Percentiles rank a stretch among this genome's conserved stretches.
Conservation (phyloP, 2,888 invertebrate genomes). For the Ophioninae sp. region DNA sequence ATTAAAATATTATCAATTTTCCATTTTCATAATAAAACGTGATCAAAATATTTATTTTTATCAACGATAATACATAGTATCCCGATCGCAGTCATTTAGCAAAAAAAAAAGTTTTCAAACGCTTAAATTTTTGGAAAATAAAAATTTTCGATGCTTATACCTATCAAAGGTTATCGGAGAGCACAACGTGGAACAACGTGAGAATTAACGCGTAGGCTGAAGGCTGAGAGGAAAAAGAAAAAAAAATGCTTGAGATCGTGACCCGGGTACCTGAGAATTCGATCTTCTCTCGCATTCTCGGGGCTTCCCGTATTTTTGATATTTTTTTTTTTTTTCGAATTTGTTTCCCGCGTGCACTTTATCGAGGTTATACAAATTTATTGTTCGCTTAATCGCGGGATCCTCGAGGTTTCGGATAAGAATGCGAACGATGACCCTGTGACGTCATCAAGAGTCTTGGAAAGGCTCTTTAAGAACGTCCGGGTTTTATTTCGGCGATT, state of each 20-base stretch:
- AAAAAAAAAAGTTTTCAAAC: not conserved
- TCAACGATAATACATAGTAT: too few species aligned
- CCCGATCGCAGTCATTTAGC: not conserved
- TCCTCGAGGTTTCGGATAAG: conserved; percentile 14
- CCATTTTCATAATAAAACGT: too few species aligned
- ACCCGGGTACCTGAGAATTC: conserved; percentile 31
- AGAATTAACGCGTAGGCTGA: conserved; percentile 39
- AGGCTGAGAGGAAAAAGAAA: conserved; percentile 3
- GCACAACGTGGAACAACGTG: conserved; percentile 12
- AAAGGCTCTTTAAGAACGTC: conserved; percentile 21
- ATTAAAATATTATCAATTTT: too few species aligned
- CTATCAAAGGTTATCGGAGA: conserved; percentile 13
- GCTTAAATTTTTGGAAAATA: not conserved
- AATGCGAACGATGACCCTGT: conserved; percentile 50
- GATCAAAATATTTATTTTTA: not conserved
- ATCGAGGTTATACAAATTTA: conserved; percentile 49
- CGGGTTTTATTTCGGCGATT: conserved; percentile 2
- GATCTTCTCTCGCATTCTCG: conserved; percentile 26
- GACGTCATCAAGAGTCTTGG: conserved; percentile 25
- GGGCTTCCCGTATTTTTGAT: conserved; percentile 43
- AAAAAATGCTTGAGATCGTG: conserved; percentile 22
- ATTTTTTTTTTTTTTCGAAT: conserved; percentile 49
- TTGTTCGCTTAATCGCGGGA: conserved; percentile 13
- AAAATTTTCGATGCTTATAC: not conserved
- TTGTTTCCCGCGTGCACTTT: conserved; percentile 26